These are phyloP conservation scores for Meleagris gallopavo DNA, from an alignment of 2,113 vertebrate genomes.

Conservation along the genomic window DNA sequence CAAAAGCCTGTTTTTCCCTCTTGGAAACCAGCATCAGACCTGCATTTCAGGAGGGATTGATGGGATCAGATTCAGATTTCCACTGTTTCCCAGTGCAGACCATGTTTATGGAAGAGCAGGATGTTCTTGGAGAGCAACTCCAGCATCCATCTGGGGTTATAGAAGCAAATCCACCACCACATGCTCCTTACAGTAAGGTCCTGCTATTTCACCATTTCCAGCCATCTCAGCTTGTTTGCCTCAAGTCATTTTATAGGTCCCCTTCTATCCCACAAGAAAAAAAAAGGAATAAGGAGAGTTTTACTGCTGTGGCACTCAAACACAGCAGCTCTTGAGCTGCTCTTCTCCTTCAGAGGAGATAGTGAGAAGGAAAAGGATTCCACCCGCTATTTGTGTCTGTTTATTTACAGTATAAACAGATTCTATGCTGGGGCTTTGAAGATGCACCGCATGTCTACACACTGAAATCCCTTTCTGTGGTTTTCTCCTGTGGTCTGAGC, in stretches of 20 bases:
- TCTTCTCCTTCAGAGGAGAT: not conserved
- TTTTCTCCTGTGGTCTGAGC: conserved; percentile 60
- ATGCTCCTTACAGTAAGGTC: not conserved
- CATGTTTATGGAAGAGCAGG: not conserved
- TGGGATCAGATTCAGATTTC: not conserved
- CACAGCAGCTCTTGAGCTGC: not conserved
- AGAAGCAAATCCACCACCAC: not conserved
- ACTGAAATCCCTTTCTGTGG: conserved; percentile 42
- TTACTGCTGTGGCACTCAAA: fast-evolving
- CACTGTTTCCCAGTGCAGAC: not conserved
- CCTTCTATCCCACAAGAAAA: not conserved
- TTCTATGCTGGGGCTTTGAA: conserved; percentile 70
- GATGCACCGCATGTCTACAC: conserved; percentile 59
- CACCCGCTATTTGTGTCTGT: conserved; percentile 52
- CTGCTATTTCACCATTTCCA: not conserved
- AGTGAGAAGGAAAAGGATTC: not conserved
- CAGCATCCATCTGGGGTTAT: not conserved
- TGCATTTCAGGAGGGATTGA: not conserved
- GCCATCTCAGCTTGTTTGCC: not conserved
- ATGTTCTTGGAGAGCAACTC: not conserved
- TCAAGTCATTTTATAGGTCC: not conserved
- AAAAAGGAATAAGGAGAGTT: not conserved
- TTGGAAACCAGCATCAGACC: not conserved
- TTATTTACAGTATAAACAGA: conserved; percentile 76
- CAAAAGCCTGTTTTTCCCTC: not conserved